These are phyloP conservation scores for Sphaerophoria rueppellii DNA, from an alignment of 2,888 invertebrate species.

Conservation along the genomic window DNA sequence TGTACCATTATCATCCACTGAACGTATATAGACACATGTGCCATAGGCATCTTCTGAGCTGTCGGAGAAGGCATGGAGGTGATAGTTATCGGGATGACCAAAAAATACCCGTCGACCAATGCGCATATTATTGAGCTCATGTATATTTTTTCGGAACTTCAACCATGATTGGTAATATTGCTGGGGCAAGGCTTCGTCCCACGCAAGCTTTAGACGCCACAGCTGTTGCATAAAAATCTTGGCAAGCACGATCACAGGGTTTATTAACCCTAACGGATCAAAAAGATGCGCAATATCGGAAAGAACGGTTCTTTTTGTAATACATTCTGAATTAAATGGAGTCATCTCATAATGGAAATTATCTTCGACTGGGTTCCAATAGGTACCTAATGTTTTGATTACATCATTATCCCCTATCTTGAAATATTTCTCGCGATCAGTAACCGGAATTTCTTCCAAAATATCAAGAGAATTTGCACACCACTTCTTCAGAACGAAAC, in stretches of 20 bases:
- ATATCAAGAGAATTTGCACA: conserved; percentile 31
- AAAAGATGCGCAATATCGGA: conserved; percentile 47
- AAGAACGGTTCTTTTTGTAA: conserved; percentile 26
- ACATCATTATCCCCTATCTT: not conserved
- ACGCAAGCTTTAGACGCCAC: conserved; percentile 29
- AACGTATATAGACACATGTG: conserved; percentile 37
- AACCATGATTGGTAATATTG: conserved; percentile 37
- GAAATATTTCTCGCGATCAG: conserved; percentile 24
- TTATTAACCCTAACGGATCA: conserved; percentile 48
- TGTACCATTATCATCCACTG: conserved; percentile 10
- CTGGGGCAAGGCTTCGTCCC: conserved; percentile 41
- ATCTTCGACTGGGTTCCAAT: conserved; percentile 27
- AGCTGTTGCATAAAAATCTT: conserved; percentile 47
- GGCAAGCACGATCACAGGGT: conserved; percentile 40
- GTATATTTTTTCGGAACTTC: conserved; percentile 34
- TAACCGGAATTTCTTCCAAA: conserved; percentile 11
- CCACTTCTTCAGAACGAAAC: conserved; percentile 32
- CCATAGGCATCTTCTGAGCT: conserved; percentile 50
- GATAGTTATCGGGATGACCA: conserved; percentile 16
- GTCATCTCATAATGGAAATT: conserved; percentile 14
- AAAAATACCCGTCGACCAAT: not conserved
- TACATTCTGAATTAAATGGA: not conserved
- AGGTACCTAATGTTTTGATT: conserved; percentile 8
- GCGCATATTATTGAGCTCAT: conserved; percentile 29
- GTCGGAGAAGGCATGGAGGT: conserved; percentile 48